Conservation (phyloP, 2,113 vertebrate genomes). For the Charina bottae region DNA sequence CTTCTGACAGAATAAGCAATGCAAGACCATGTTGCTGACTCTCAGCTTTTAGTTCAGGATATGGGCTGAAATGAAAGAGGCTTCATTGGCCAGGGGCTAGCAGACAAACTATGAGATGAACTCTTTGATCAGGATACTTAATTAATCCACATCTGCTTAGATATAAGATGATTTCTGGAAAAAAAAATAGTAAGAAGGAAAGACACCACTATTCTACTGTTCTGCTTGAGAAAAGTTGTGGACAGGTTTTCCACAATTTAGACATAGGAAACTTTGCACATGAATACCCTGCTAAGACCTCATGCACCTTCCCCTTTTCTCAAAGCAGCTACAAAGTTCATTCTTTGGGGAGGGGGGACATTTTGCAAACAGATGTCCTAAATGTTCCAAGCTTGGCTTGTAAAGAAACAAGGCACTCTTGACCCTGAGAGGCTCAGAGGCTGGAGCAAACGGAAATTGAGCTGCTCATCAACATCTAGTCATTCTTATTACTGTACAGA, state of each 20-base stretch:
- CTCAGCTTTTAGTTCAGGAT: neutral
- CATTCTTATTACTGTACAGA: neutral
- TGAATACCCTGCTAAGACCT: neutral
- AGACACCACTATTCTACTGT: neutral
- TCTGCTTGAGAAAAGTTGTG: neutral
- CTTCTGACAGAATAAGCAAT: neutral
- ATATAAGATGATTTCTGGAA: neutral
- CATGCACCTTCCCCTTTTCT: neutral
- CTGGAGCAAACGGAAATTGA: neutral
- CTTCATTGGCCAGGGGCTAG: neutral
- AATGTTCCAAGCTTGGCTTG: neutral
- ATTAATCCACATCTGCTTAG: neutral
- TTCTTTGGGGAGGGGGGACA: neutral
- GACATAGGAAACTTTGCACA: neutral
- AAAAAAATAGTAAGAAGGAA: neutral
- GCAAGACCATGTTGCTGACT: neutral
- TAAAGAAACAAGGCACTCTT: neutral
- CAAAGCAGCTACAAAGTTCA: neutral
- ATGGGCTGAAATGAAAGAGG: neutral
- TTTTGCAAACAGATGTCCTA: neutral
- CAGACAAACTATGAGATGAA: neutral
- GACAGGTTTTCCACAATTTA: neutral
- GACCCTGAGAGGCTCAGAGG: neutral
- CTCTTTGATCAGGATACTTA: neutral
- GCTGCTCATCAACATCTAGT: neutral